A percentile compares a stretch with the other conserved stretches of the same genome.
Evolutionary conservation across 2,797 vertebrate species (phyloP).

Genomic region (Meda fulgida): DNA sequence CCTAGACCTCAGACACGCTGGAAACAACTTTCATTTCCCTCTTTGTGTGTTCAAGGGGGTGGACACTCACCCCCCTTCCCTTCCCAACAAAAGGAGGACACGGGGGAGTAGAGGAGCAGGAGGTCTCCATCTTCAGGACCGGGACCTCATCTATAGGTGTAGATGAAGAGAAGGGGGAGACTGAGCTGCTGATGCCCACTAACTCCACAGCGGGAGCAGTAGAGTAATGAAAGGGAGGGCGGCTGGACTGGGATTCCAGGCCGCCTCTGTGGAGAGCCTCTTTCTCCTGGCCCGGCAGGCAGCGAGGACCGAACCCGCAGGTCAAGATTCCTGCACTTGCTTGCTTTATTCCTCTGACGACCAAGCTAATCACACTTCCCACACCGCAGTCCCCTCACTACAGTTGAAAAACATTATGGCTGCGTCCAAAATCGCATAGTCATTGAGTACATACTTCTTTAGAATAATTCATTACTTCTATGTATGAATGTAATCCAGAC

Average conservation of each 20-base stretch:
- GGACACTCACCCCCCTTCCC: constrained; percentile 52
- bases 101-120: constrained; percentile 77
- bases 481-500: background rate
- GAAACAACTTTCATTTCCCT: constrained; percentile 71
- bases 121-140: constrained; percentile 86
- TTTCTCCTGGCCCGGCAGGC: constrained; percentile 85
- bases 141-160: constrained; percentile 82
- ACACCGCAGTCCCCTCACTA: constrained; percentile 73
- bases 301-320: constrained; percentile 68
- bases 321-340: constrained; percentile 88
- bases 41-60: constrained; percentile 64
- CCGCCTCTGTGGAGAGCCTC: constrained; percentile 75
- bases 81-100: constrained; percentile 69
- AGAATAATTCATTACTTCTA: background rate
- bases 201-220: constrained; percentile 85
- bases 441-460: background rate
- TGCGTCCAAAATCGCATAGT: background rate
- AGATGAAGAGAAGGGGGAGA: constrained; percentile 66
- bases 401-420: constrained; percentile 52
- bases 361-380: constrained; percentile 85
- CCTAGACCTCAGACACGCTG: constrained; percentile 59
- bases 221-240: constrained; percentile 92
- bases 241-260: constrained; percentile 86
- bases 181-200: constrained; percentile 63
- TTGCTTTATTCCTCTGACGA: constrained; percentile 95